Conservation (phyloP, 2,797 vertebrate species). For the Microctenopoma steveboyesi region DNA sequence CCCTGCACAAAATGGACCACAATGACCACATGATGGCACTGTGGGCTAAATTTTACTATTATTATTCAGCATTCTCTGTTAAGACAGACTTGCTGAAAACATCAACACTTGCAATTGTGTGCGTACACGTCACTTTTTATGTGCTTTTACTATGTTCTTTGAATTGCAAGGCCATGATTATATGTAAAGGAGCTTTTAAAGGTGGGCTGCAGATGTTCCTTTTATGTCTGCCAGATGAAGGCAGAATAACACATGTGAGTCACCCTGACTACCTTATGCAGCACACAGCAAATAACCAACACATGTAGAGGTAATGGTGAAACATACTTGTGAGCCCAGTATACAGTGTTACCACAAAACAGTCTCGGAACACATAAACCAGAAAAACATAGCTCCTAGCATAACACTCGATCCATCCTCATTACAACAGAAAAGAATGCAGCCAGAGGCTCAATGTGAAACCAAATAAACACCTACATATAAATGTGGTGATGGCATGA, state of each 20-base stretch:
- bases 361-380: constrained; percentile 17
- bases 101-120: background rate
- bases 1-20: too few species aligned
- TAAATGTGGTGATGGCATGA: constrained; percentile 2
- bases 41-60: constrained; percentile 7
- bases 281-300: constrained; percentile 18
- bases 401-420: constrained; percentile 41
- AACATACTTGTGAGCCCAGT: constrained; percentile 5
- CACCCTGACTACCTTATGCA: background rate
- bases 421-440: constrained; percentile 30
- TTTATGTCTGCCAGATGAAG: constrained; percentile 14
- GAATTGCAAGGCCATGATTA: constrained; percentile 15
- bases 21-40: constrained; percentile 57
- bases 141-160: background rate
- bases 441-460: constrained; percentile 20
- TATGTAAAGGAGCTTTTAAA: constrained; percentile 8
- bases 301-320: constrained; percentile 16
- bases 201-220: constrained; percentile 30
- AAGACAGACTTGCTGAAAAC: background rate
- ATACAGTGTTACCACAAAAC: constrained; percentile 23
- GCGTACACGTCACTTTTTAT: background rate
- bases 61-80: background rate
- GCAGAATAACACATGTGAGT: background rate
- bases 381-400: constrained; percentile 34
- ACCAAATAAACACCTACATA: background rate